Percentiles rank a stretch among this genome's conserved stretches.
phyloP scores from a whole-genome alignment of 2,113 vertebrate species.

The Onychostruthus taczanowskii region DNA sequence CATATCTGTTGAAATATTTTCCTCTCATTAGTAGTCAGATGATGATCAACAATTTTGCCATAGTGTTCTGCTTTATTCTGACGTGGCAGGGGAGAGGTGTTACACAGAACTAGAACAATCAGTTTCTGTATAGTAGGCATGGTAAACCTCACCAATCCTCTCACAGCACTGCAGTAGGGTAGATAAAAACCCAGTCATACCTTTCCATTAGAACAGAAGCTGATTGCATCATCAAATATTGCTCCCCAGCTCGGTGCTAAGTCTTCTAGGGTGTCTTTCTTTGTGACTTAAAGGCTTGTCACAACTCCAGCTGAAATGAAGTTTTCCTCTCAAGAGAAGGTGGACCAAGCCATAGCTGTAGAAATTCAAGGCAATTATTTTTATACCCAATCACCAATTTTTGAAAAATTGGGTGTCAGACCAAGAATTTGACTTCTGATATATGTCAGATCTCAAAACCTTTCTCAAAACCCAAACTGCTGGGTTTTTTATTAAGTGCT shows the following conservation, averaged over 20 bases:
- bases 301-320: background rate
- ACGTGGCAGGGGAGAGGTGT: background rate
- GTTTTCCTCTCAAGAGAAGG: background rate
- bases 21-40: background rate
- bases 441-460: background rate
- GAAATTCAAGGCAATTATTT: background rate
- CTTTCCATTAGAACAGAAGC: background rate
- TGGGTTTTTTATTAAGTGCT: background rate
- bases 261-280: background rate
- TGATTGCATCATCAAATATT: background rate
- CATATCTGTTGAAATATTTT: background rate
- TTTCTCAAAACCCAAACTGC: background rate
- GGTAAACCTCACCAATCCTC: background rate
- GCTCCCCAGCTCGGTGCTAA: background rate
- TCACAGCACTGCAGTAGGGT: background rate
- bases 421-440: background rate
- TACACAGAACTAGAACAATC: background rate
- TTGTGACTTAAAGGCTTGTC: background rate
- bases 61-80: background rate
- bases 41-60: background rate
- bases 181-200: background rate
- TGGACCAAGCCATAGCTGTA: background rate
- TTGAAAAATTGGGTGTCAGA: background rate
- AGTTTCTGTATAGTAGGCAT: background rate
- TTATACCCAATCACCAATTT: background rate